These are phyloP conservation scores for Cranoglanis bouderius DNA, from an alignment of 2,113 vertebrate genomes.

Conservation along the genomic window DNA sequence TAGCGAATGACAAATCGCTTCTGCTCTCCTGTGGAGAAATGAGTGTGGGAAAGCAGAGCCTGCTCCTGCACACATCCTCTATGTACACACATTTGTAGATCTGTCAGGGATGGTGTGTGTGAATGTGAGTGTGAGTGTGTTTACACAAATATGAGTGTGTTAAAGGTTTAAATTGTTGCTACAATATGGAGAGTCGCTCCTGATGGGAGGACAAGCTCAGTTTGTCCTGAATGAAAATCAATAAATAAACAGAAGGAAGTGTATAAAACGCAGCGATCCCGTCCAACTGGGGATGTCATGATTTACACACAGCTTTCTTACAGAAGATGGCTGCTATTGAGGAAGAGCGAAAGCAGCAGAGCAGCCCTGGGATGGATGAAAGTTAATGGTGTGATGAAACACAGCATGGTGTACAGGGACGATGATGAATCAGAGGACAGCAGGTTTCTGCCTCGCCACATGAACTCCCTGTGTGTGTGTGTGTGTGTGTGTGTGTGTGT, in stretches of 20 bases:
- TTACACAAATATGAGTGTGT: neutral
- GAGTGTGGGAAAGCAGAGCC: constrained; percentile 47
- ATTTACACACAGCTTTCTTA: constrained; percentile 56
- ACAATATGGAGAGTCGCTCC: neutral
- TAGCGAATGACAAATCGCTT: constrained; percentile 68
- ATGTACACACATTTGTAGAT: neutral
- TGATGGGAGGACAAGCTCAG: no score
- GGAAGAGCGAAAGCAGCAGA: constrained; percentile 42
- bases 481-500: constrained; percentile 18
- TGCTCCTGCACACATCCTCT: constrained; percentile 30
- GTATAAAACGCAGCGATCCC: constrained; percentile 3
- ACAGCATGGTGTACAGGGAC: neutral
- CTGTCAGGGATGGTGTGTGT: neutral
- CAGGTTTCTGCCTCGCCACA: neutral
- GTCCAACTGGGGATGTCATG: constrained; percentile 9
- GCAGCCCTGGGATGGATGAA: constrained; percentile 51
- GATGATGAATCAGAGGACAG: neutral
- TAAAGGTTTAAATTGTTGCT: neutral
- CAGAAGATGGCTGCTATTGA: constrained; percentile 63
- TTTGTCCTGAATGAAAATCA: constrained; percentile 31
- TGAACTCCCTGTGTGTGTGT: constrained; percentile 14
- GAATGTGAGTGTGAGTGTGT: neutral
- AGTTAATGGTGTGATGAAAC: constrained; percentile 33
- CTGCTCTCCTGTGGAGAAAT: constrained; percentile 58
- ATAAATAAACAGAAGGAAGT: constrained; percentile 37